Conservation (phyloP, 2,888 invertebrate species). For the Cosmia pyralina region DNA sequence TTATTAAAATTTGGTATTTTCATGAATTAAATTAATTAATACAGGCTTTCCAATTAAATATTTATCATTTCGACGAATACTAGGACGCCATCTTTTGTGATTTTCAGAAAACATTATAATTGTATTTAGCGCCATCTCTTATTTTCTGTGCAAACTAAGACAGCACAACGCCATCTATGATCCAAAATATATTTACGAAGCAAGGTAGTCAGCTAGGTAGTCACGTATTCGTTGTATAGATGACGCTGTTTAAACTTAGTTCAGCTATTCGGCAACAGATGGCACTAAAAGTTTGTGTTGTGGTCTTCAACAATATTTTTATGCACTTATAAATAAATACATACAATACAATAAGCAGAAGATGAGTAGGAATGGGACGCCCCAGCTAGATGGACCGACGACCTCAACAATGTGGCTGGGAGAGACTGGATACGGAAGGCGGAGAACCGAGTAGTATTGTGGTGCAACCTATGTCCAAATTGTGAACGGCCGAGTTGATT, state of each 20-base stretch:
- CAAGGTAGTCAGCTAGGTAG: fast-evolving
- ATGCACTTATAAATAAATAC: no score
- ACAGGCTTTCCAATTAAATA: background rate
- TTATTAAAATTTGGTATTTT: background rate
- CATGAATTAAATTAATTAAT: no score
- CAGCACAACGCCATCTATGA: conserved; percentile 4
- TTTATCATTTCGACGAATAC: background rate
- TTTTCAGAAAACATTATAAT: background rate
- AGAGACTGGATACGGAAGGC: background rate
- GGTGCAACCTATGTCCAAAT: no score
- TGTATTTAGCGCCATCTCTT: conserved; percentile 57
- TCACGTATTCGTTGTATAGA: conserved; percentile 24
- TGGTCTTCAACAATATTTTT: background rate
- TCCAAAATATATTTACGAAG: fast-evolving
- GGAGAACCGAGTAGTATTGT: background rate
- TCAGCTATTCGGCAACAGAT: conserved; percentile 72
- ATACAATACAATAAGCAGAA: background rate
- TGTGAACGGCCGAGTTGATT: background rate
- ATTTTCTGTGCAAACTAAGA: background rate
- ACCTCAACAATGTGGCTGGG: background rate
- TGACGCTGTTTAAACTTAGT: conserved; percentile 51
- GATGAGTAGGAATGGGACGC: no score
- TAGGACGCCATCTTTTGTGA: background rate
- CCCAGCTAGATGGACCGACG: background rate
- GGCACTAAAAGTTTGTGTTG: conserved; percentile 38